Conservation (phyloP, 2,797 vertebrate species). For the Poeciliopsis paucimaculata region DNA sequence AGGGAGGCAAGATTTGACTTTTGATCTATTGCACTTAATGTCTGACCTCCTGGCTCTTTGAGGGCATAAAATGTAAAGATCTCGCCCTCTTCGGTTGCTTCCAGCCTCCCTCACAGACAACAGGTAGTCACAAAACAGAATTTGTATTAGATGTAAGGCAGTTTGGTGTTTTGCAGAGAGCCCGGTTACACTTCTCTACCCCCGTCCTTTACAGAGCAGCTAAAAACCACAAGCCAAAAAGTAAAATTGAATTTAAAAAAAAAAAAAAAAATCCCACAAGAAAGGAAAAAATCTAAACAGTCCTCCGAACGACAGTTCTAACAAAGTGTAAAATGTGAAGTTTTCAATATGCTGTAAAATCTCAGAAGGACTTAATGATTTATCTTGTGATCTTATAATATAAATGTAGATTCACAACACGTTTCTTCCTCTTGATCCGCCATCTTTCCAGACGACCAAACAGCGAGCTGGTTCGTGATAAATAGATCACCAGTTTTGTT, state of each 20-base stretch:
- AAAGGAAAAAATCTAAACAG: conserved; percentile 77
- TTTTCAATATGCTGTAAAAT: conserved; percentile 87
- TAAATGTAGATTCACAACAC: conserved; percentile 84
- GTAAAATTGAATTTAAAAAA: conserved; percentile 57
- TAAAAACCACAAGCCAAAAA: conserved; percentile 79
- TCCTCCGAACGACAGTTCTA: conserved; percentile 95
- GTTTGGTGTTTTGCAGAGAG: conserved; percentile 88
- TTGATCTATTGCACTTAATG: conserved; percentile 81
- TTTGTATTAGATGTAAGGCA: conserved; percentile 86
- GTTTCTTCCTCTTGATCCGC: conserved; percentile 76
- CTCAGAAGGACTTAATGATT: conserved; percentile 84
- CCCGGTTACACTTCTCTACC: conserved; percentile 87
- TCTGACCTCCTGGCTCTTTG: conserved; percentile 74
- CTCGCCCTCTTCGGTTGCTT: conserved; percentile 52
- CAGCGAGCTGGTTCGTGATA: conserved; percentile 81
- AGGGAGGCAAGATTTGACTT: conserved; percentile 55
- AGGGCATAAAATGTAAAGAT: conserved; percentile 55
- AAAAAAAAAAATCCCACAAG: conserved; percentile 57
- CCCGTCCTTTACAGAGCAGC: conserved; percentile 83
- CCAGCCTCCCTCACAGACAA: conserved; percentile 76
- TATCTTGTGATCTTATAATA: conserved; percentile 85
- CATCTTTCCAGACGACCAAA: conserved; percentile 77
- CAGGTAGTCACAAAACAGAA: conserved; percentile 80
- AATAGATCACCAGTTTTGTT: conserved; percentile 79
- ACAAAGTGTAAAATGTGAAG: conserved; percentile 87